phyloP scores from a whole-genome alignment of 2,113 vertebrate genomes.

The Rhinogobius similis region DNA sequence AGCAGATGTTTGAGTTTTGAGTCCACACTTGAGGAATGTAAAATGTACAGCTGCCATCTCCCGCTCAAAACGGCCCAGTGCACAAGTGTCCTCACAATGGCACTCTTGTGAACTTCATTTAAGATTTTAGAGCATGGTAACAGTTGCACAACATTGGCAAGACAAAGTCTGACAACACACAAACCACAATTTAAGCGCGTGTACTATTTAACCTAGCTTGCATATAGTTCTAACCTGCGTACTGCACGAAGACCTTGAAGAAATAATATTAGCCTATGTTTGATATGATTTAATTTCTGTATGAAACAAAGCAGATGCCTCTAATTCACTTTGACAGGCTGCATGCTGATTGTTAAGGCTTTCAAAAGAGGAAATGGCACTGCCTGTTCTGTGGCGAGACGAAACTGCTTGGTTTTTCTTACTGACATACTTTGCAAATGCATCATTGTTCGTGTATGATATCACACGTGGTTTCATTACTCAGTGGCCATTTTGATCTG shows the following conservation, averaged over 20 bases:
- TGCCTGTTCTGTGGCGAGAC: background rate
- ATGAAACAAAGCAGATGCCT: background rate
- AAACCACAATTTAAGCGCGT: background rate
- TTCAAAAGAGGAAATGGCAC: slow-evolving; percentile 36
- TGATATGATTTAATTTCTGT: background rate
- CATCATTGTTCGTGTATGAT: background rate
- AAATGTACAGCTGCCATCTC: slow-evolving; percentile 2
- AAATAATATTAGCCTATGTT: background rate
- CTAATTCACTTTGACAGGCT: background rate
- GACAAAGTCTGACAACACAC: background rate
- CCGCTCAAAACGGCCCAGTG: background rate
- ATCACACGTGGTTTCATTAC: background rate
- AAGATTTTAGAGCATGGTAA: background rate
- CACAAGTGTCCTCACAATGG: background rate
- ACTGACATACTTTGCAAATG: background rate
- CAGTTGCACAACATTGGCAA: background rate
- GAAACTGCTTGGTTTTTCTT: background rate
- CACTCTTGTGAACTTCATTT: background rate
- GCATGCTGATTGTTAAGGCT: background rate
- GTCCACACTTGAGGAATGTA: slow-evolving; percentile 1
- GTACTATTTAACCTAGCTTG: background rate
- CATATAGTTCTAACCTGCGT: background rate
- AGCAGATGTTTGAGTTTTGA: background rate
- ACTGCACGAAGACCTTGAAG: background rate
- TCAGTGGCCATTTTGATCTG: background rate